Evolutionary conservation across 2,888 invertebrate species (phyloP).

Genomic region (Theretra japonica): DNA sequence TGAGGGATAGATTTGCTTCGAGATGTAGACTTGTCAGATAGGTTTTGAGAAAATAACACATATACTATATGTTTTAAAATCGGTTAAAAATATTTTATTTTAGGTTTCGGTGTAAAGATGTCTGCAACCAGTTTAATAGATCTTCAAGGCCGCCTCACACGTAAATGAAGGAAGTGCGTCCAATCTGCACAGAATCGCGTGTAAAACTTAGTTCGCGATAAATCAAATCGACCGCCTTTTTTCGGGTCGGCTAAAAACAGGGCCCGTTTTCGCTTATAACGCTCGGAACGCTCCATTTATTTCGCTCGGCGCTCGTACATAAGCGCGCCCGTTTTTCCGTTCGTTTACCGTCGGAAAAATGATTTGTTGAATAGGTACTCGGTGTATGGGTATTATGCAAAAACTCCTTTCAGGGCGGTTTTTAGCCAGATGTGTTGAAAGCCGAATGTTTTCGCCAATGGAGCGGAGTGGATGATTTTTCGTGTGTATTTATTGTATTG

Average conservation of each 20-base stretch:
- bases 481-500: slow-evolving; percentile 29
- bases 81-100: no score
- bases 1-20: no score
- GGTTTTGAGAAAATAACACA: no score
- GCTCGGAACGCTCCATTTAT: slow-evolving; percentile 45
- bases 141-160: background rate
- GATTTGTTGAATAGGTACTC: slow-evolving; percentile 53
- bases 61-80: no score
- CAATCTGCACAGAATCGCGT: slow-evolving; percentile 16
- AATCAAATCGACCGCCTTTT: slow-evolving; percentile 33
- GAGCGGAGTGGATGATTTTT: slow-evolving; percentile 20
- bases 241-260: slow-evolving; percentile 37
- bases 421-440: slow-evolving; percentile 21
- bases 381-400: slow-evolving; percentile 25
- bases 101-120: background rate
- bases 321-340: slow-evolving; percentile 48
- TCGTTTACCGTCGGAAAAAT: slow-evolving; percentile 46
- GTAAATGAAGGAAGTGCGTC: slow-evolving; percentile 9
- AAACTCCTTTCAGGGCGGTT: slow-evolving; percentile 14
- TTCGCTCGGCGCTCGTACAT: slow-evolving; percentile 50
- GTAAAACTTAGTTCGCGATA: slow-evolving; percentile 29
- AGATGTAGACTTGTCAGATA: no score
- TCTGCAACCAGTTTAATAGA: background rate
- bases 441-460: slow-evolving; percentile 13
- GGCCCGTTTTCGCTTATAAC: slow-evolving; percentile 25